Base-by-base conservation (phyloP, 2,113 vertebrate genomes). In the Uria aalge region DNA sequence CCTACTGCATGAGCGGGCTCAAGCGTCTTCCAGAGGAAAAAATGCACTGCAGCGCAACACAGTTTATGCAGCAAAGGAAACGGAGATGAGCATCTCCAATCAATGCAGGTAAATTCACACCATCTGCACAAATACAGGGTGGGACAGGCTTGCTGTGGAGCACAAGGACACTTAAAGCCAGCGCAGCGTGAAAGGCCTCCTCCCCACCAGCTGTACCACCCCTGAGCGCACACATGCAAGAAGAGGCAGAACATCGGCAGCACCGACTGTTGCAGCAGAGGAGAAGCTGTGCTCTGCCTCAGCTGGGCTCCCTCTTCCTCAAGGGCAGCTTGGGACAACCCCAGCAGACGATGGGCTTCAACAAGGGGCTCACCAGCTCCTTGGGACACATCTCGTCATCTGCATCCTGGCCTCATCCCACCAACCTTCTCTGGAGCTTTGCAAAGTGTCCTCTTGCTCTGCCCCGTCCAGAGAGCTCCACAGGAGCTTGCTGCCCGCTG, bases 211-310 rank as follows among this genome's bases (percentile, higher is more conserved):
- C 79, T 30, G 38, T 4, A 10, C 8, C 34, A 50, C 15, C n/a
- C 11, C 2, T 5, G 23, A 9, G 20, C 0, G 10, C 57, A 50
- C 5, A 4, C 1, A 10, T 1, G 3, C 7, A 34, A 6, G n/a
- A 6, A 1, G 59, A 36, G 45, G 59, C 59, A 20, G 64, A 53
- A 34, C n/a, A 9, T 0, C 3, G 2, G 17, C 56, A 50, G 74
- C 47, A 20, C 29, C 3, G 1, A 18, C 13, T 7, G 3, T 5
- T 15, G 6, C 6, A 6, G 30, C 1, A n/a, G 11, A 21, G 5
- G 11, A 52, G 29, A 2, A 16, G 34, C 27, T 34, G 63, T 2
- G 45, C 56, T 30, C 29, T 29, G 36, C 60, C 62, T 45, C 67
- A 18, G 36, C 29, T 17, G 55, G 22, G 27, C 60, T 45, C 16